Percentiles rank a stretch among this genome's conserved stretches.
These are phyloP conservation scores for Piezodorus guildinii DNA, from an alignment of 1,140 invertebrate species.

Conservation along the genomic window DNA sequence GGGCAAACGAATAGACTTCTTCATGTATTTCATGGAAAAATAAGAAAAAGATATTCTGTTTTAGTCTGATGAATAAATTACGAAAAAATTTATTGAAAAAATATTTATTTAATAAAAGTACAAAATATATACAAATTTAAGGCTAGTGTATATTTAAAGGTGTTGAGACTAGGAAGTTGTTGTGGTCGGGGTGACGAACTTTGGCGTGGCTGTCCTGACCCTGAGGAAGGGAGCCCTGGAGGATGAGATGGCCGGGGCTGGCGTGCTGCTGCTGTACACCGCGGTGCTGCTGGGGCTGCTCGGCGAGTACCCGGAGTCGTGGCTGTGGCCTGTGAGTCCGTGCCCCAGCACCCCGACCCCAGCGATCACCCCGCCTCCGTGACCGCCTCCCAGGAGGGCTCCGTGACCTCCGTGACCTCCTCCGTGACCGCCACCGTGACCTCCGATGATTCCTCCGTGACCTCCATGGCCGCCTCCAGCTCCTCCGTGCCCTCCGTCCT, in stretches of 20 bases:
- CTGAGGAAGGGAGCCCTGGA: neutral
- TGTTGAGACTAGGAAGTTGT: neutral
- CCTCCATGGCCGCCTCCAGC: conserved; percentile 3
- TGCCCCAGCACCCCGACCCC: neutral
- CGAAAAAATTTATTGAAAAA: no score
- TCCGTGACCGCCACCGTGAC: neutral
- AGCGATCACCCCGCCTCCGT: neutral
- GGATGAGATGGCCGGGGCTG: neutral
- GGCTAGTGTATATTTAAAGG: no score
- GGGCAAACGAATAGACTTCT: no score
- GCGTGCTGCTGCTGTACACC: neutral
- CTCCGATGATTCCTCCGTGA: neutral
- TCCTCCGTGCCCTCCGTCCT: conserved; percentile 1
- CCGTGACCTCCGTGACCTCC: neutral
- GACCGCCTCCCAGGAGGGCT: no score
- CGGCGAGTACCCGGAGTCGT: neutral
- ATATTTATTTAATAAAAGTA: no score
- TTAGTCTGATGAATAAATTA: no score
- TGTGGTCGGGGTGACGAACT: neutral
- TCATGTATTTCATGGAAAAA: no score
- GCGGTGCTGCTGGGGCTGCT: neutral
- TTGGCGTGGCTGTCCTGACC: neutral
- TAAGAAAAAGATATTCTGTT: no score
- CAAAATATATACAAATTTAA: no score
- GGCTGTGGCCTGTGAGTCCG: neutral